Percentiles rank a stretch among this genome's conserved stretches.
Conservation (phyloP, 2,888 invertebrate species). For the Conchocele bisecta region DNA sequence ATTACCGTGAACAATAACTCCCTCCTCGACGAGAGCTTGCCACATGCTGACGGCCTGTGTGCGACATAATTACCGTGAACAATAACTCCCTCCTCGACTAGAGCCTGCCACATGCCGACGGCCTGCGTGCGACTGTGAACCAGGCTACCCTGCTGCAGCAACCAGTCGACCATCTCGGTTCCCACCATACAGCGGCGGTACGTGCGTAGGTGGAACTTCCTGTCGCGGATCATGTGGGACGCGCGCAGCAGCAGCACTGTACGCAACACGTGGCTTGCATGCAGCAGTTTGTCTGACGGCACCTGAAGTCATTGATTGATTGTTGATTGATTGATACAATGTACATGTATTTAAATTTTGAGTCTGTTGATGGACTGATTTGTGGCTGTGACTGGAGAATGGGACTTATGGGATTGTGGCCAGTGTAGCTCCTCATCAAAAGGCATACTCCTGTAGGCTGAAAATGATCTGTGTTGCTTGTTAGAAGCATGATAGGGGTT, state of each 20-base stretch:
- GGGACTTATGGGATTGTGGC: too few relatives aligned
- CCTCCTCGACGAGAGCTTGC: constrained; percentile 92
- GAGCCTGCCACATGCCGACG: constrained; percentile 92
- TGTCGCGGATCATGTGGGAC: constrained; percentile 87
- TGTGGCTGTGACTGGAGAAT: too few relatives aligned
- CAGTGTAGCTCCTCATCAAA: too few relatives aligned
- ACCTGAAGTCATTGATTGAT: constrained; percentile 64
- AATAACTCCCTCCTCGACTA: constrained; percentile 91
- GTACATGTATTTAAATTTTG: too few relatives aligned
- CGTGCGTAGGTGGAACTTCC: constrained; percentile 86
- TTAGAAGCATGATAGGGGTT: too few relatives aligned
- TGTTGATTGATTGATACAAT: too few relatives aligned
- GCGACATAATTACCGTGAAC: constrained; percentile 87
- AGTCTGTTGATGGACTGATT: too few relatives aligned
- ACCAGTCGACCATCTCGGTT: constrained; percentile 92
- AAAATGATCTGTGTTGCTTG: too few relatives aligned
- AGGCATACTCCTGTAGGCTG: too few relatives aligned
- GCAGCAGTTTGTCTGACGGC: constrained; percentile 87
- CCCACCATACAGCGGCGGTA: constrained; percentile 88
- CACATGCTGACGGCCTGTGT: constrained; percentile 91
- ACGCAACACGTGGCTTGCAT: constrained; percentile 88
- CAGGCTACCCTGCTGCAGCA: constrained; percentile 86
- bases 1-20: constrained; percentile 90
- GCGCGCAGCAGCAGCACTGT: constrained; percentile 87
- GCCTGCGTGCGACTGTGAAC: constrained; percentile 88